A percentile compares a stretch with the other conserved stretches of the same genome.
Conservation (phyloP, 2,113 vertebrate genomes). For the Talpa occidentalis region DNA sequence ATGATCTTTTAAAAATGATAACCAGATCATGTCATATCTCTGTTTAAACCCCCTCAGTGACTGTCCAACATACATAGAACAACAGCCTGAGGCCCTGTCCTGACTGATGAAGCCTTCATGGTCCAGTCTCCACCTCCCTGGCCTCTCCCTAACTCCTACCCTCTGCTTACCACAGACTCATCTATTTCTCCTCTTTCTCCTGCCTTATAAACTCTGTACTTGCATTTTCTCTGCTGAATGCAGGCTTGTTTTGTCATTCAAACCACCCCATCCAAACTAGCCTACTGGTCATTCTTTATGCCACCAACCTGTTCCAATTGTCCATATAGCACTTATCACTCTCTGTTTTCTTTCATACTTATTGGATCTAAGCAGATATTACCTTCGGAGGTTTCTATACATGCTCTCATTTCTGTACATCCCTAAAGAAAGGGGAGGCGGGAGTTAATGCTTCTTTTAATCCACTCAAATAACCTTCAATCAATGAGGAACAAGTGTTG, state of each 20-base stretch:
- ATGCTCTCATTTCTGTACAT: not conserved
- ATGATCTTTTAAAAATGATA: slow-evolving; percentile 17
- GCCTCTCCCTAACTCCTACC: rapidly evolving
- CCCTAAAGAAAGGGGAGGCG: not conserved
- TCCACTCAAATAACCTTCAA: not conserved
- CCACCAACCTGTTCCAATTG: not conserved
- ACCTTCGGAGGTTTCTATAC: not conserved
- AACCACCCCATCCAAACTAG: no score
- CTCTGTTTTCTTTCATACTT: not conserved
- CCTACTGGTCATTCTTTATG: not conserved
- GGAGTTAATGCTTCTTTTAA: not conserved
- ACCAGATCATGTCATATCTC: not conserved
- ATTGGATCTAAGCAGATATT: not conserved
- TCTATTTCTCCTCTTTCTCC: not conserved
- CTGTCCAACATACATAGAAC: not conserved
- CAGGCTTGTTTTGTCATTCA: not conserved
- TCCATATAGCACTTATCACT: not conserved
- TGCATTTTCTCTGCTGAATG: not conserved
- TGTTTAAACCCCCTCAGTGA: not conserved
- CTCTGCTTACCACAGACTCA: not conserved
- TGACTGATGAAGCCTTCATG: not conserved
- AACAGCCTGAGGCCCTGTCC: not conserved
- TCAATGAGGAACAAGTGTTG: not conserved
- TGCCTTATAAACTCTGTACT: not conserved
- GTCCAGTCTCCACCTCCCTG: no score